Evolutionary conservation across 1,140 invertebrate genomes (phyloP).

Genomic region (Drosophila rufa): DNA sequence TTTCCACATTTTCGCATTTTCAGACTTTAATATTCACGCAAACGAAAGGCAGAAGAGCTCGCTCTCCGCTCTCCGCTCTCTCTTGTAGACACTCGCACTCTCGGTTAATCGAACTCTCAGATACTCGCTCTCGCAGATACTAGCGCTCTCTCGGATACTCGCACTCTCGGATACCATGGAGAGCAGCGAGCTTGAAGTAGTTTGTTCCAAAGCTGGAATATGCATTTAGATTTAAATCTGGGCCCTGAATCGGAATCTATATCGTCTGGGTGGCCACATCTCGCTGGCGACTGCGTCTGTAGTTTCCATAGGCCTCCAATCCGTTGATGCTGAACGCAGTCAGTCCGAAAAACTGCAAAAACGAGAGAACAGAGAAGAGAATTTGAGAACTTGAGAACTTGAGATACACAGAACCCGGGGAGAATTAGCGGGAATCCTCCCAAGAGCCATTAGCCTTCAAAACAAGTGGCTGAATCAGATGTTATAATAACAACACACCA

Average conservation of each 20-base stretch:
- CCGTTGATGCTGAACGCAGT: conserved; percentile 63
- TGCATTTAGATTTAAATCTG: not conserved
- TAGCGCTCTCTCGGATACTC: conserved; percentile 8
- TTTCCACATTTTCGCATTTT: conserved; percentile 15
- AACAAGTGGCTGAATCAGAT: not conserved
- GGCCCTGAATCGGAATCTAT: conserved; percentile 13
- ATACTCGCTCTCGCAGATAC: not conserved
- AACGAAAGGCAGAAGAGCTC: not conserved
- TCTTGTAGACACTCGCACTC: conserved; percentile 1
- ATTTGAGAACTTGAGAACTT: not conserved
- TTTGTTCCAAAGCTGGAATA: not conserved
- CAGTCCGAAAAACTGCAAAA: conserved; percentile 62
- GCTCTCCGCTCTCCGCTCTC: not conserved
- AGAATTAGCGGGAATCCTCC: not conserved
- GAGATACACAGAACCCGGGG: not conserved
- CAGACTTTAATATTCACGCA: conserved; percentile 9
- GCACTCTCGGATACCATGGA: not conserved
- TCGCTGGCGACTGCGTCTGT: conserved; percentile 58
- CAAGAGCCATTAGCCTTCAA: not conserved
- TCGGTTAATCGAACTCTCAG: not conserved
- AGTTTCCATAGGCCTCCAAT: conserved; percentile 59
- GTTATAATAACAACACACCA: not conserved
- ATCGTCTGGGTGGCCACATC: conserved; percentile 67
- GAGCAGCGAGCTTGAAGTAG: not conserved
- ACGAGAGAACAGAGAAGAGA: not conserved